Evolutionary conservation across 2,888 invertebrate genomes (phyloP), one percentile per base, ranked within the genome.

Genomic region (Acronicta alni): DNA sequence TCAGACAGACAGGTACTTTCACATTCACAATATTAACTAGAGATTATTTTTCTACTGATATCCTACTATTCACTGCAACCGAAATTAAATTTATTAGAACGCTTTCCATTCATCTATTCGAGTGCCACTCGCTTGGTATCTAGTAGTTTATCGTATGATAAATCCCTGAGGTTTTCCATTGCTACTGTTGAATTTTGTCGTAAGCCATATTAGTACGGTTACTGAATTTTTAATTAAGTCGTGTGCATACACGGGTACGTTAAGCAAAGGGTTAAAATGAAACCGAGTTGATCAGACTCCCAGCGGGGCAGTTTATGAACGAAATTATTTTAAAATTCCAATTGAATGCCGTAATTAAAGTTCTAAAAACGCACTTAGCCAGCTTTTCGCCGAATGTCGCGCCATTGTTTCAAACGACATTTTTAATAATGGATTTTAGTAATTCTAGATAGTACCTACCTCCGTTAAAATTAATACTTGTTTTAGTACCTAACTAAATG

Each of bases 301-400:
- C 79, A 35, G 32, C 71, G 77, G 80, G 57, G 70, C 65, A 77
- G 75, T 83, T 82, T 72, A 76, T 67, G 59, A 70, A 74, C 56
- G 66, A 69, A 77, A 77, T 81, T 80, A 81, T 79, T 77, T 77
- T 72, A 56, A 75, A 74, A 76, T 72, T 77, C 61, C 59, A 64
- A 76, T 70, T 72, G 45, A 55, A 57, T 49, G 49, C 20, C 26
- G 47, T 54, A 46, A 73, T 65, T 49, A 18, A 61, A 59, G 43
- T 66, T 51, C 44, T 55, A 56, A 65, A 67, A 45, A 47, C 44
- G 15, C 43, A 54, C 44, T 47, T 57, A 9, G 44, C 10, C 52
- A 48, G 63, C 51, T 51, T 49, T 67, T 58, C 15, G 17, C 18
- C 1, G 30, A 60, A 41, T 42, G 49, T 20, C 44, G n/a, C 15